Base-by-base conservation (phyloP, 2,888 invertebrate species). In the Loripinus fragilis region DNA sequence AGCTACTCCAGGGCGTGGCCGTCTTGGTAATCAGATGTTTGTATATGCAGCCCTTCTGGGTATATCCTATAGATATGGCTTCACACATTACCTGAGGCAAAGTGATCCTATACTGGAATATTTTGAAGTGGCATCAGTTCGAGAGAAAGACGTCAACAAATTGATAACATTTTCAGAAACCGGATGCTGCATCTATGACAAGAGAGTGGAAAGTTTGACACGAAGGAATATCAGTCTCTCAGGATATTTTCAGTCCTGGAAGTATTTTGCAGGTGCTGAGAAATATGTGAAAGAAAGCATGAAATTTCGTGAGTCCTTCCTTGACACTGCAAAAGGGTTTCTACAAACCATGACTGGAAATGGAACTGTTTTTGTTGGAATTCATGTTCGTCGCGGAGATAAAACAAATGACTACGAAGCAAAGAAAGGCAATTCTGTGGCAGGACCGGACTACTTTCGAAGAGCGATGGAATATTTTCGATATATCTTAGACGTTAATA, bases 191-290 rank as follows among this genome's bases (percentile, higher is more conserved):
- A 68, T 55, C 20, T 85, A 77, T 50, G 81, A 83, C 60, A 17
- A 42, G 0, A 55, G 71, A 12, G 12, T 86, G 2, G 67, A 67
- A 20, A 74, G 28, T n/a, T 52, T 87, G 20, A 66, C 74, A 17
- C 70, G 74, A 50, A 71, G 67, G 35, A 87, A 87, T 55, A 79
- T 74, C 75, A 80, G 84, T 0, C 74, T 87, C 42, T 64, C 60
- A 25, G 87, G 87, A 35, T 87, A 86, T 72, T 84, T 73, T 48
- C 88, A 88, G 73, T 86, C 85, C 0, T 88, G 86, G 87, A 83
- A 81, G 70, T 88, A 88, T 70, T 88, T 88, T 71, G 71, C 71
- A 3, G 76, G 79, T 38, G 71, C 78, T 15, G 70, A 55, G 42
- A 33, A 78, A 0, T 38, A 50, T 15, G 73, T 88, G 1, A 38